Conservation (phyloP, 2,113 vertebrate species). For the Nyctereutes procyonoides region DNA sequence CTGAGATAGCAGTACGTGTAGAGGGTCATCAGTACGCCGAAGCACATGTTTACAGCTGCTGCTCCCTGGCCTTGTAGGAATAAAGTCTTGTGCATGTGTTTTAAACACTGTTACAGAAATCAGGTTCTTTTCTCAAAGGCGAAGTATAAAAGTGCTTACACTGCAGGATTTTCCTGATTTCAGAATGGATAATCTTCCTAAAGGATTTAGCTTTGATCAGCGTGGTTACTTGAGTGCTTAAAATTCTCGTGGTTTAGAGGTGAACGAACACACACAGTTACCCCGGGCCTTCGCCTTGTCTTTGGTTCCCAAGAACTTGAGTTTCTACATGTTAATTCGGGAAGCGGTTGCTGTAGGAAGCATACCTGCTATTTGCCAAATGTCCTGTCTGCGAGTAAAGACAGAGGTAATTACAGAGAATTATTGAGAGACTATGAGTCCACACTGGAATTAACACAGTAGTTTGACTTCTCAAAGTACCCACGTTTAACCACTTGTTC, state of each 20-base stretch:
- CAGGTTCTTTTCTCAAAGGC: conserved; percentile 69
- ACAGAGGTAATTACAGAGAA: conserved; percentile 50
- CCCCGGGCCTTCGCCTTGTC: conserved; percentile 25
- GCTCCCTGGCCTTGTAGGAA: conserved; percentile 34
- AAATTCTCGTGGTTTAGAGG: conserved; percentile 80
- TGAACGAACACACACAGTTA: conserved; percentile 75
- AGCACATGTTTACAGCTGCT: conserved; percentile 59
- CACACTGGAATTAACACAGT: not conserved
- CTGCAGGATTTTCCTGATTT: conserved; percentile 85
- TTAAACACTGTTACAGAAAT: conserved; percentile 54
- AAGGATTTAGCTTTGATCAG: conserved; percentile 89
- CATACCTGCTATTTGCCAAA: conserved; percentile 26
- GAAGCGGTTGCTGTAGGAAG: conserved; percentile 60
- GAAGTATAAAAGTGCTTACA: conserved; percentile 77
- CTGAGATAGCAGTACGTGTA: conserved; percentile 1
- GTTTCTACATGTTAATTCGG: conserved; percentile 47
- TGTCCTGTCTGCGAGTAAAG: conserved; percentile 28
- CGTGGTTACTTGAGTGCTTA: conserved; percentile 78
- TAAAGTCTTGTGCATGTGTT: not conserved
- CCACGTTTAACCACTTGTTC: conserved; percentile 32
- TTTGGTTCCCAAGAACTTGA: conserved; percentile 53
- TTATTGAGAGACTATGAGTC: conserved; percentile 40
- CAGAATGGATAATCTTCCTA: conserved; percentile 88
- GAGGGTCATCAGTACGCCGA: conserved; percentile 46
- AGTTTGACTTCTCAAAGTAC: conserved; percentile 31